Percentiles rank a stretch among this genome's conserved stretches.
phyloP scores from a whole-genome alignment of 2,113 vertebrate species.

The Entosphenus tridentatus region DNA sequence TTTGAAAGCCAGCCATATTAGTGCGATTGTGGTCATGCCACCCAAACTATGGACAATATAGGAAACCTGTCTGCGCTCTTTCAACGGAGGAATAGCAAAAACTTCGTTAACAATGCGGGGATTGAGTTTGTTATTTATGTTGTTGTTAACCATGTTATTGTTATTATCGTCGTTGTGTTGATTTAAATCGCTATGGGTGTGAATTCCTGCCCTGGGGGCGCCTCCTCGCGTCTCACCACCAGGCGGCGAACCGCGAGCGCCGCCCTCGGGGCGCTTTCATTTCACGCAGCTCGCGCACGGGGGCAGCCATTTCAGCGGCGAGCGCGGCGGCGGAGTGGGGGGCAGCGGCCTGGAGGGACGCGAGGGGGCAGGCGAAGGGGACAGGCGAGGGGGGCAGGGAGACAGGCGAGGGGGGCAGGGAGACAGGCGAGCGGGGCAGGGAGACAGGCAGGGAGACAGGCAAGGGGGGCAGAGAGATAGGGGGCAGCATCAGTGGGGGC shows the following conservation, averaged over 20 bases:
- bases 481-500: neutral
- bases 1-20: no score
- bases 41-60: no score
- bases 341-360: neutral
- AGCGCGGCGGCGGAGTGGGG: constrained; percentile 10
- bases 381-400: neutral
- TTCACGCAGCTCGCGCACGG: constrained; percentile 11
- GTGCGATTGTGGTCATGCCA: no score
- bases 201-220: constrained; percentile 11
- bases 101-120: no score
- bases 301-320: constrained; percentile 9
- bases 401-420: no score
- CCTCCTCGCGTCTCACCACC: constrained; percentile 10
- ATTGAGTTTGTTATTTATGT: no score
- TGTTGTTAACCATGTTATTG: no score
- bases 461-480: neutral
- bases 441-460: rapidly evolving
- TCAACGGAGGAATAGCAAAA: no score
- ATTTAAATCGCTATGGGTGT: constrained; percentile 12
- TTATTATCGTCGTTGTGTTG: neutral
- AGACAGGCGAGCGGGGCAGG: rapidly evolving
- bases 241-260: constrained; percentile 10
- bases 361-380: no score
- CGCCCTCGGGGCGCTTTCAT: constrained; percentile 10
- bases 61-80: no score